These are phyloP conservation scores for Hipposideros armiger DNA, from an alignment of 2,113 vertebrate genomes.

Conservation along the genomic window DNA sequence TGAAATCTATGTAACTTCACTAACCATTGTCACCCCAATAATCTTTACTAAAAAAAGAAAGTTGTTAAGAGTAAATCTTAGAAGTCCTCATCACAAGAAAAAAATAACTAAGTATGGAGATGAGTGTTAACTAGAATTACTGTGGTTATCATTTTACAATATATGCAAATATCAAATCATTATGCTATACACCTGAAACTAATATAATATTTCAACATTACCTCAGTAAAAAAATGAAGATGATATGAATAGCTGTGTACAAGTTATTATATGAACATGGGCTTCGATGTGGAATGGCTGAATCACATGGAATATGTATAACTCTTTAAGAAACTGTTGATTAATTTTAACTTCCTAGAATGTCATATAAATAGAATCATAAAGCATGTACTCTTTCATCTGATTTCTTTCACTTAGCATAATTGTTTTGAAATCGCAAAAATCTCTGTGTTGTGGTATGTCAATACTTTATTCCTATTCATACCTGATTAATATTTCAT, in stretches of 20 bases:
- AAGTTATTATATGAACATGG: background rate
- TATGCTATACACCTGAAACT: background rate
- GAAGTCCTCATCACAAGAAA: background rate
- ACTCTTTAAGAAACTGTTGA: background rate
- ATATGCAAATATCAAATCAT: background rate
- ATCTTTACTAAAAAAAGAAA: too few species aligned
- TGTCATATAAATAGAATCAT: background rate
- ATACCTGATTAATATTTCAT: background rate
- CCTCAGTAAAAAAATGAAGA: background rate
- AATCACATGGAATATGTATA: background rate
- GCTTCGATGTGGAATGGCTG: background rate
- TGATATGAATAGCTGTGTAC: background rate
- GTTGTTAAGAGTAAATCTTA: background rate
- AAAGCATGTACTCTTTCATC: background rate
- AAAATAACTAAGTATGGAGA: background rate
- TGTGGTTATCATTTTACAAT: background rate
- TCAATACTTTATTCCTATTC: background rate
- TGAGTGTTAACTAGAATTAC: background rate
- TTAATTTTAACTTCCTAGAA: background rate
- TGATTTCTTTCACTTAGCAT: background rate
- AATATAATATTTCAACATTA: background rate
- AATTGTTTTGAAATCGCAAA: background rate
- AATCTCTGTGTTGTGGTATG: background rate
- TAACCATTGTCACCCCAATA: too few species aligned
- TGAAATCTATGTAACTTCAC: too few species aligned